Conservation (phyloP, 2,797 vertebrate species). For the Eulemur coronatus region DNA sequence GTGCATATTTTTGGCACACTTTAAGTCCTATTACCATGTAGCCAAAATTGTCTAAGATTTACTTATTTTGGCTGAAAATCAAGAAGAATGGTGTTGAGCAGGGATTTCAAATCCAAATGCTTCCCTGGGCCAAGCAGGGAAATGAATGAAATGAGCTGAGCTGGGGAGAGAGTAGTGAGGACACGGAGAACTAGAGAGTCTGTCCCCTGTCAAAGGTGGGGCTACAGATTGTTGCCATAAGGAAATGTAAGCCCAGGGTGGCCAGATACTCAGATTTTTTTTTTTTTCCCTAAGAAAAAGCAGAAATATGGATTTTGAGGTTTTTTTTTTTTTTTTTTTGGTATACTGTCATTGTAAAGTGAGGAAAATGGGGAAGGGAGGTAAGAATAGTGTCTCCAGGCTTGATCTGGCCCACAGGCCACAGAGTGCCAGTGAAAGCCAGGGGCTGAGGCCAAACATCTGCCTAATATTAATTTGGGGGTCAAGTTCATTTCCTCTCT, state of each 20-base stretch:
- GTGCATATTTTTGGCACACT: not conserved
- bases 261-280: not conserved
- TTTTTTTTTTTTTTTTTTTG: not conserved
- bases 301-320: not conserved
- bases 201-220: not conserved
- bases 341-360: not conserved
- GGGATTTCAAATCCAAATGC: not conserved
- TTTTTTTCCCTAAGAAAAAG: not conserved
- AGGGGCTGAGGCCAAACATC: not conserved
- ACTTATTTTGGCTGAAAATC: slow-evolving; percentile 43
- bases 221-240: not conserved
- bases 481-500: not conserved
- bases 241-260: not conserved
- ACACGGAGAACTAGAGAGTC: no score
- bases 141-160: not conserved
- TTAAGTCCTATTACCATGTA: not conserved
- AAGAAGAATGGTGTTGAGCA: not conserved
- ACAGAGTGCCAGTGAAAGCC: not conserved
- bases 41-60: not conserved
- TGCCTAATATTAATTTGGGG: not conserved
- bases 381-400: not conserved
- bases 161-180: not conserved
- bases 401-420: not conserved
- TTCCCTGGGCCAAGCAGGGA: not conserved
- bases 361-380: not conserved